Evolutionary conservation across 2,888 invertebrate species (phyloP), one percentile per base, ranked within the genome.

Genomic region (Agrochola lychnidis): DNA sequence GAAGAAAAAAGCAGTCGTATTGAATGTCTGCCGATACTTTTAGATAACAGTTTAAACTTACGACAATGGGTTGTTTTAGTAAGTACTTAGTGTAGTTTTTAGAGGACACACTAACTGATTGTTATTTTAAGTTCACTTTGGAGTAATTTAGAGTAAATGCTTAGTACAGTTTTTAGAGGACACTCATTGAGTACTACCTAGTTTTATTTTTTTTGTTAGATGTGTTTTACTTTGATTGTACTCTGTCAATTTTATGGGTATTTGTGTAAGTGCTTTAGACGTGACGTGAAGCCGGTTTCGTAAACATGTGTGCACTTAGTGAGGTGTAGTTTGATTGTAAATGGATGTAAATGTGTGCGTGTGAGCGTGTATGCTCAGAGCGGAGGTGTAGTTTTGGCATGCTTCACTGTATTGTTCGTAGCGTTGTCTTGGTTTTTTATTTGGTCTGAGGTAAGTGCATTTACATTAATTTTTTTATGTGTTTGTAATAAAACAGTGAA

Each of bases 11-110:
- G 51, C 73, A 68, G 25, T 51, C 63, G 77, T 74, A 74, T 81
- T 73, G 79, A 74, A 77, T 86, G 75, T 83, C 78, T 73, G 69
- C 48, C 73, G 77, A 86, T 76, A 80, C 57, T 87, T 76, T 68
- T 57, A 74, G 70, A 79, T 71, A 81, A 70, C 82, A 59, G 76
- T 85, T 67, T 70, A 63, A 74, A 73, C 30, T 57, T 59, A 72
- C 63, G 59, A 64, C 56, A 56, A 62, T 71, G 45, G 64, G 4
- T 42, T 40, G 25, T 53, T 72, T 56, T 42, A n/a, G 42, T 16
- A n/a, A 16, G n/a, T 42, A 30, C 6, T 42, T 19, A 16, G 14
- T 19, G 7, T 16, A 30, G n/a, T 22, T 56, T 76, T 48, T 48
- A 5, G n/a, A 36, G 5, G 19, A 51, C 19, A 30, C 25, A 51